Evolutionary conservation across 2,797 vertebrate genomes (phyloP).

Genomic region (Sebastes minor): DNA sequence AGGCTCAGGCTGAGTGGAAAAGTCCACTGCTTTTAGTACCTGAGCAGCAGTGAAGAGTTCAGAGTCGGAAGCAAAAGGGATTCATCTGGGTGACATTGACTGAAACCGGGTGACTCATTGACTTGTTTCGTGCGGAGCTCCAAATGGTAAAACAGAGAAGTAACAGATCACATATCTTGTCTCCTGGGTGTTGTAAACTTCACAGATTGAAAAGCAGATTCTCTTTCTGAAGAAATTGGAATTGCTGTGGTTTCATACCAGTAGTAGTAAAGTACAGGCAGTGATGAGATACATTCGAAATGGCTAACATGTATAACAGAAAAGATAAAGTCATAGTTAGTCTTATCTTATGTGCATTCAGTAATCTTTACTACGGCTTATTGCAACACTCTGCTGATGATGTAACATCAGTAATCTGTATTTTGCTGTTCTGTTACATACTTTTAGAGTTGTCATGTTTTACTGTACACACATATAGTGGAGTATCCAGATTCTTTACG

Average conservation of each 20-base stretch:
- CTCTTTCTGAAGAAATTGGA: background rate
- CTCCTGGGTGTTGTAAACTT: background rate
- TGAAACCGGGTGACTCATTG: slow-evolving; percentile 7
- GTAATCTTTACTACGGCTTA: background rate
- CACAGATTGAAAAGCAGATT: background rate
- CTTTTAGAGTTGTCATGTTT: background rate
- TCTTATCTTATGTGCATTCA: background rate
- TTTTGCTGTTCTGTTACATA: background rate
- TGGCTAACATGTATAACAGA: background rate
- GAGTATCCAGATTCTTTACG: background rate
- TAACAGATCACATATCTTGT: background rate
- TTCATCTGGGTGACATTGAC: slow-evolving; percentile 15
- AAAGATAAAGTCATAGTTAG: background rate
- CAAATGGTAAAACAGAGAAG: background rate
- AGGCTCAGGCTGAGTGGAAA: slow-evolving; percentile 64
- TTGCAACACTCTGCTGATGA: background rate
- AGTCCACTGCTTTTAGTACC: slow-evolving; percentile 53
- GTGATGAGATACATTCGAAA: background rate
- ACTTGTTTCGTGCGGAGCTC: background rate
- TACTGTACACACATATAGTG: background rate
- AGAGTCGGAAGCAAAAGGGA: slow-evolving; percentile 29
- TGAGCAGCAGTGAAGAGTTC: slow-evolving; percentile 45
- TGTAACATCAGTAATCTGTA: background rate
- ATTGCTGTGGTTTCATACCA: background rate
- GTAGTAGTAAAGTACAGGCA: background rate